phyloP scores from a whole-genome alignment of 2,888 invertebrate species.

The Tyria jacobaeae region DNA sequence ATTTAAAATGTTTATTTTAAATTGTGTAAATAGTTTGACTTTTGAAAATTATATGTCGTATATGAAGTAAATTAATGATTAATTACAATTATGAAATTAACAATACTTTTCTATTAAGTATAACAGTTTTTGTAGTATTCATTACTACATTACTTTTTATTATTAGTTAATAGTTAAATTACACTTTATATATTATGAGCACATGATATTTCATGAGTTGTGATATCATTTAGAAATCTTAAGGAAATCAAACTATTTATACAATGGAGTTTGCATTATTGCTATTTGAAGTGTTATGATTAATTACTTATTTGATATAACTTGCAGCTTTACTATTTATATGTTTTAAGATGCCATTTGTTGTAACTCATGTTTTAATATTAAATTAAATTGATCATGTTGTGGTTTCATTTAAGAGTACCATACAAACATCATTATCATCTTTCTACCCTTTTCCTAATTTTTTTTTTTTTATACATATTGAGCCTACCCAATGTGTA shows the following conservation, averaged over 20 bases:
- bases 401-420: conserved; percentile 50
- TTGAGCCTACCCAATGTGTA: too few species aligned
- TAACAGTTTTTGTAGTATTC: conserved; percentile 20
- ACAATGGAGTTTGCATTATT: conserved; percentile 27
- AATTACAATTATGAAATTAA: conserved; percentile 15
- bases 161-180: conserved; percentile 22
- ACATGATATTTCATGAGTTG: conserved; percentile 5
- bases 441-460: too few species aligned
- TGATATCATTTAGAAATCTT: conserved; percentile 20
- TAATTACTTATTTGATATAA: conserved; percentile 63
- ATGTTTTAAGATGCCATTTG: conserved; percentile 85
- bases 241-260: conserved; percentile 33
- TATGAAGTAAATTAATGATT: conserved; percentile 21
- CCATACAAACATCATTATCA: too few species aligned
- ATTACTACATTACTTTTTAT: conserved; percentile 13
- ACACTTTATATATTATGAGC: conserved; percentile 1
- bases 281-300: conserved; percentile 49
- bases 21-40: conserved; percentile 50
- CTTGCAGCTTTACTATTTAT: conserved; percentile 86
- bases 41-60: conserved; percentile 15
- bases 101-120: conserved; percentile 7
- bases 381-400: conserved; percentile 79
- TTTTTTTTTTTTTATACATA: too few species aligned
- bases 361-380: conserved; percentile 86
- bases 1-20: conserved; percentile 57